These are phyloP conservation scores for Entelurus aequoreus DNA, from an alignment of 2,113 vertebrate species.

Conservation along the genomic window DNA sequence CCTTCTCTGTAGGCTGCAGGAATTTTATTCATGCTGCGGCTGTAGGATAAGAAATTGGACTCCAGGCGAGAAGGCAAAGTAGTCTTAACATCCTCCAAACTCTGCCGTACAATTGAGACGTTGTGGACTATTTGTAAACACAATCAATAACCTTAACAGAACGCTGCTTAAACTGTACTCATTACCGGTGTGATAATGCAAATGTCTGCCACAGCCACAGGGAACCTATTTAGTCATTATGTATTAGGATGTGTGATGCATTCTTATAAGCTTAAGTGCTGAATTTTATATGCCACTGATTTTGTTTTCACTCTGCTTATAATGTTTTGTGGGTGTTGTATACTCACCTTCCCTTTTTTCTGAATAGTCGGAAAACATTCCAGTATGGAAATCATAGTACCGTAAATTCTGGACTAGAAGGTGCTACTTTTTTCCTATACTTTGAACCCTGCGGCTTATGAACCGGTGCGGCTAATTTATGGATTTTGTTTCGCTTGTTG, in stretches of 20 bases:
- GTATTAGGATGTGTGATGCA: conserved; percentile 23
- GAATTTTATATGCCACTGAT: conserved; percentile 2
- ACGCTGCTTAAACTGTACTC: neutral
- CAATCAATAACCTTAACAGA: conserved; percentile 12
- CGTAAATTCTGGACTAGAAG: too few species aligned
- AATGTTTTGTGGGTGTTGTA: too few species aligned
- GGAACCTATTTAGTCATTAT: conserved; percentile 22
- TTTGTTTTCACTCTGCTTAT: neutral
- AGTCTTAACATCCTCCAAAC: conserved; percentile 5
- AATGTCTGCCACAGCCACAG: conserved; percentile 14
- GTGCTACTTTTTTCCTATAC: too few species aligned
- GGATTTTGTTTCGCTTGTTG: too few species aligned
- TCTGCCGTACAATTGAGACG: conserved; percentile 15
- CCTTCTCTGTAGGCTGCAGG: conserved; percentile 35
- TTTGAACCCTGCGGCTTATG: too few species aligned
- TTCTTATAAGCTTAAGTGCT: conserved; percentile 37
- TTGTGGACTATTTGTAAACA: conserved; percentile 19
- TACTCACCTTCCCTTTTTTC: too few species aligned
- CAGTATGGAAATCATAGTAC: too few species aligned
- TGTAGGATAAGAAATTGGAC: conserved; percentile 45
- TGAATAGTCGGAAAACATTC: too few species aligned
- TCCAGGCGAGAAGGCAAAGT: conserved; percentile 10
- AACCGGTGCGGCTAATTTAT: too few species aligned
- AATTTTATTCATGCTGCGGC: conserved; percentile 48
- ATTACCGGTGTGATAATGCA: neutral